phyloP scores from a whole-genome alignment of 1,140 invertebrate genomes.

The Hirudo medicinalis region DNA sequence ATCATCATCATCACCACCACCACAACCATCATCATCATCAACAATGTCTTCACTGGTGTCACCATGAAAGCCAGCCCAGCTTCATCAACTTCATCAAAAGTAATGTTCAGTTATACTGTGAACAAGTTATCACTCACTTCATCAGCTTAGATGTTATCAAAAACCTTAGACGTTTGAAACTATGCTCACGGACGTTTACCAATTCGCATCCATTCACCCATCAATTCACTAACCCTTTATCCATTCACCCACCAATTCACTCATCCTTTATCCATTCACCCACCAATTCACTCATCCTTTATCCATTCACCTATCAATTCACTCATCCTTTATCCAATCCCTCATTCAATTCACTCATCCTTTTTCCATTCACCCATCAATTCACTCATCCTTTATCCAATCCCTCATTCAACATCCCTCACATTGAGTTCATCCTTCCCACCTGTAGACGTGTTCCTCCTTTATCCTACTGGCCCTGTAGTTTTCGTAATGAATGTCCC shows the following conservation, averaged over 20 bases:
- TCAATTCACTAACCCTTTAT: neutral
- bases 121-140: too few species aligned
- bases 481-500: constrained; percentile 41
- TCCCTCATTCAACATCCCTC: constrained; percentile 20
- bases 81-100: too few species aligned
- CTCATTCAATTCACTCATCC: too few species aligned
- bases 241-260: neutral
- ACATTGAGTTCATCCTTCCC: constrained; percentile 27
- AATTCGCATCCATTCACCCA: too few species aligned
- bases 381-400: neutral
- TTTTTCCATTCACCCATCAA: neutral
- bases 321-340: neutral
- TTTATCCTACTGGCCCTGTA: constrained; percentile 36
- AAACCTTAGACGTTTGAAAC: too few species aligned
- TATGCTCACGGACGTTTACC: too few species aligned
- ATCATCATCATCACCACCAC: neutral
- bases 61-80: neutral
- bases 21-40: neutral
- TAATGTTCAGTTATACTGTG: too few species aligned
- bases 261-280: neutral
- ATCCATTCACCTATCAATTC: neutral
- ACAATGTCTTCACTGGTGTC: neutral
- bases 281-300: neutral
- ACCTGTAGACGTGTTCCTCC: constrained; percentile 27
- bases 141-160: too few species aligned